Evolutionary conservation across 2,797 vertebrate species (phyloP), one percentile per base, ranked within the genome.

Genomic region (Danio jaintianensis): DNA sequence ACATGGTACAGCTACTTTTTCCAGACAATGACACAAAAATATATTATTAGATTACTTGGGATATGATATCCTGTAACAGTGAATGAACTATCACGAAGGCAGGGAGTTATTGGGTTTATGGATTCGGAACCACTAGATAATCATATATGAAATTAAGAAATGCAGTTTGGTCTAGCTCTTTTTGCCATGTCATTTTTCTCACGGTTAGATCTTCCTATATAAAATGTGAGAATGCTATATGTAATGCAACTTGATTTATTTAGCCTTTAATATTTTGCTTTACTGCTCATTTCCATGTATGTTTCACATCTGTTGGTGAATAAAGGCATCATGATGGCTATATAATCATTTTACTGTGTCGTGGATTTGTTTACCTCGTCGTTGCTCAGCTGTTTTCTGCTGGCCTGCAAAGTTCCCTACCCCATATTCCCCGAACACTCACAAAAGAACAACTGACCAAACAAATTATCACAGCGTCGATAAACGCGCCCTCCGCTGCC

Each of bases 301-400:
- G 69, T 59, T 61, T 18, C 0, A 42, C n/a, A 48, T 66, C 4
- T 78, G 16, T 77, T 53, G 3, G 29, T 75, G 12, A 68, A 68
- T 78, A 78, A 78, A 78, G 75, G 11, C 63, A 48, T 58, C 16
- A 15, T 68, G 22, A 20, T 68, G 42, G 16, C 20, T 58, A 20
- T 40, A 40, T 59, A 58, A 58, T 48, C 0, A 36, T 45, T 68
- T 40, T n/a, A 10, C 42, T 12, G 63, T 75, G 59, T 63, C 9
- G 22, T 68, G 63, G 5, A 47, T 78, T 58, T 78, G 7, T 68
- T 40, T 48, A 38, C 18, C 7, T 48, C 5, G 15, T 15, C 29
- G 29, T 29, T 58, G 22, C 45, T 38, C 15, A 4, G 11, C 6
- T 22, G 12, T 0, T 76, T 20, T 43, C 18, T 75, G 66, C 8